Base-by-base conservation (phyloP, 2,113 vertebrate species). In the Marmota flaviventris region DNA sequence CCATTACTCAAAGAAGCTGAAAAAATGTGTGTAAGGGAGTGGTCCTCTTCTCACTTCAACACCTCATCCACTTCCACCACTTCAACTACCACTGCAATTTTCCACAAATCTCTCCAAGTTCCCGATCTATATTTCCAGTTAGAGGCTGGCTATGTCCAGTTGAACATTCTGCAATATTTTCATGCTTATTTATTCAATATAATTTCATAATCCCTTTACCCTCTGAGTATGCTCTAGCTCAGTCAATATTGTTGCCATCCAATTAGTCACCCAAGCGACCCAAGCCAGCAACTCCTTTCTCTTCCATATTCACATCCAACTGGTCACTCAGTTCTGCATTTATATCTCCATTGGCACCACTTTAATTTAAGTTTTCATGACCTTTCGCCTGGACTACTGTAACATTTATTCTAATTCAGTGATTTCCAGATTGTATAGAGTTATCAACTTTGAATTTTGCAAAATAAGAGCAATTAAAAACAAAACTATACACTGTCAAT, bases 351-450 rank as follows among this genome's bases (percentile, higher is more conserved):
- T 20, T 87, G 58, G 27, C 34, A 87, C 29, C 89, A n/a, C 76
- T 34, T 96, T 37, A 92, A 78, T 34, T 96, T 34, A 92, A 78
- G 25, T 5, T 73, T 89, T 56, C 11, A 48, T 92, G n/a, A 22
- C 83, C 84, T 91, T 90, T 97, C 25, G 42, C 79, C 27, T 58
- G 78, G 24, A n/a, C 11, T 92, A 73, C 56, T 92, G 32, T 29
- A 96, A 86, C 7, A 79, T 70, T 45, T 83, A 5, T 69, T 61
- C 11, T 86, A 93, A 96, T 73, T 96, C 78, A 96, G 7, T 72
- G 29, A 81, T 93, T 91, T 89, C 45, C 32, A 81, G 61, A 61
- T 48, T 95, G 29, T 83, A 69, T n/a, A 91, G 5, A 85, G 29
- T 89, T 5, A 18, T 32, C 69, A 95, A 58, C 32, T 82, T 94